Percentiles rank a stretch among this genome's conserved stretches.
These are phyloP conservation scores for Pectinophora gossypiella DNA, from an alignment of 1,140 invertebrate genomes.

Conservation along the genomic window DNA sequence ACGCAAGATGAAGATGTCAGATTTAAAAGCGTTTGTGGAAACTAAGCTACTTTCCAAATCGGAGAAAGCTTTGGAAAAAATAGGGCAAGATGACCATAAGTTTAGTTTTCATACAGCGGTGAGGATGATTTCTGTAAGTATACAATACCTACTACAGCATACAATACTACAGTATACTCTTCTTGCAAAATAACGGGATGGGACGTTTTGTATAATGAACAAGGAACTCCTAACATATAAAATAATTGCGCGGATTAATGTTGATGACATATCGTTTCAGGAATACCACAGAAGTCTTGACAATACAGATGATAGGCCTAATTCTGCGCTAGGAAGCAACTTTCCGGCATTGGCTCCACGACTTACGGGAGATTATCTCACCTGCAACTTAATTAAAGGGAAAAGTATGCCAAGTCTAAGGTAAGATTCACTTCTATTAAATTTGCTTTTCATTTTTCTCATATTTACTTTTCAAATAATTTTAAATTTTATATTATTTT, in stretches of 20 bases:
- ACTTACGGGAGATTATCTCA: conserved; percentile 55
- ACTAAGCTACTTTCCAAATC: conserved; percentile 93
- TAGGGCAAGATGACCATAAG: conserved; percentile 82
- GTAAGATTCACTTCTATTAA: conserved; percentile 72
- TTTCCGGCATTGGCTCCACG: conserved; percentile 58
- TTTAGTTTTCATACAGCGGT: conserved; percentile 70
- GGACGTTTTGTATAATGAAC: too few species aligned
- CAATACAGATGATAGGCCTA: conserved; percentile 80
- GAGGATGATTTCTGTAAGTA: conserved; percentile 71
- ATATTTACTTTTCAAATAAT: not conserved
- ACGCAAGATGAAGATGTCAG: conserved; percentile 92
- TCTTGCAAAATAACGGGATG: too few species aligned
- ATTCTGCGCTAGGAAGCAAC: conserved; percentile 58
- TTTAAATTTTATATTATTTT: not conserved
- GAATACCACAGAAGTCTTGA: conserved; percentile 88
- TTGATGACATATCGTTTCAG: too few species aligned
- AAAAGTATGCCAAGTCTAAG: conserved; percentile 97
- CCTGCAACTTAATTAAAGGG: conserved; percentile 90
- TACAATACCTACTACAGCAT: conserved; percentile 4
- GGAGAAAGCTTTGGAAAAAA: conserved; percentile 92
- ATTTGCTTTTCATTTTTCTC: not conserved
- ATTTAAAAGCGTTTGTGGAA: conserved; percentile 92
- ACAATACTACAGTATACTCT: too few species aligned
- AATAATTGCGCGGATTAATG: too few species aligned
- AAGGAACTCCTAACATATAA: too few species aligned